Evolutionary conservation across 2,113 vertebrate genomes (phyloP).

Genomic region (Oenanthe oenanthe): DNA sequence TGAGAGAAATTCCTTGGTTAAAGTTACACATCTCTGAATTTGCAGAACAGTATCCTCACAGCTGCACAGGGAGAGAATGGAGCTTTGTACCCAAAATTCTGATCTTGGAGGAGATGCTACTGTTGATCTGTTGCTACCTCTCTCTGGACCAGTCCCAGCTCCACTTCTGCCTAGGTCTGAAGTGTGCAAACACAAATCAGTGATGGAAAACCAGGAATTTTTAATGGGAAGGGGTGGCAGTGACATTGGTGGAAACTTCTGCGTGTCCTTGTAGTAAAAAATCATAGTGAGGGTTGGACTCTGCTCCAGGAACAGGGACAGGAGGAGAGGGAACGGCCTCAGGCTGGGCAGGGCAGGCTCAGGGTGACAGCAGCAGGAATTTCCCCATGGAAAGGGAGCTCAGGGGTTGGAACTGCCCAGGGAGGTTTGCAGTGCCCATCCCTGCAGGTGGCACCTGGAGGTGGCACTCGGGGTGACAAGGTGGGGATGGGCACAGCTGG

Average conservation of each 20-base stretch:
- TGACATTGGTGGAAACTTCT: not conserved
- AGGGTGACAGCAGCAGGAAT: not conserved
- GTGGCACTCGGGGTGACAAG: not conserved
- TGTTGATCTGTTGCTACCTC: not conserved
- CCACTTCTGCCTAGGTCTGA: not conserved
- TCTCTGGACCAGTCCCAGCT: not conserved
- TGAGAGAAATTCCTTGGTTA: not conserved
- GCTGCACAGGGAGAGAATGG: not conserved
- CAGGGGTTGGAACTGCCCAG: no score
- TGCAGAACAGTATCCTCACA: accelerated
- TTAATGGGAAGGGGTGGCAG: not conserved
- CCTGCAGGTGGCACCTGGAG: no score
- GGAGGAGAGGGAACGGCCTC: accelerated
- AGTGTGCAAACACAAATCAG: not conserved
- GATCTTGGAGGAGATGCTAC: not conserved
- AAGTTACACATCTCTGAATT: not conserved
- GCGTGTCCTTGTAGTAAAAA: not conserved
- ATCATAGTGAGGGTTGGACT: accelerated
- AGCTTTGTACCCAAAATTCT: not conserved
- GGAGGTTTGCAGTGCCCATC: no score
- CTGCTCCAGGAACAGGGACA: not conserved
- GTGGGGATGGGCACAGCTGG: accelerated
- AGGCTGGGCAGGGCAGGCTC: not conserved
- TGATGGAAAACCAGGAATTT: not conserved
- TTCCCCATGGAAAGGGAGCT: not conserved